Evolutionary conservation across 2,888 invertebrate genomes (phyloP), one percentile per base, ranked within the genome.

Genomic region (Abrostola triplasia): DNA sequence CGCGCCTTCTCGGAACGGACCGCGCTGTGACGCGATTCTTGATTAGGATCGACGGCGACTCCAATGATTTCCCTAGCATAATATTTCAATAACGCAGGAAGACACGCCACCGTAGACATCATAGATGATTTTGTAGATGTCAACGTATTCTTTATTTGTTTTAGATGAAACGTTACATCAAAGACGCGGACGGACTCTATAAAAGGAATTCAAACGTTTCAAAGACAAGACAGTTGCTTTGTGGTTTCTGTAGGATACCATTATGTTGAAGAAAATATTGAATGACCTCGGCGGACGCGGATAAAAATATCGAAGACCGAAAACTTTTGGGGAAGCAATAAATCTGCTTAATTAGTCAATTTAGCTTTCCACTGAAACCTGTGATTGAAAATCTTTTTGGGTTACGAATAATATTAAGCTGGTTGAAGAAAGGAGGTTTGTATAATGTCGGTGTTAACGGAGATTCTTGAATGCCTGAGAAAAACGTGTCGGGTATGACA

Each of bases 321-420:
- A 85, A 86, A 88, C 82, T 87, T 88, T 82, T 75, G 81, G 87
- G 92, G 93, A 93, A 92, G 89, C 86, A 82, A 90, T 94, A 93
- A 94, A 93, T 93, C 88, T 81, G 75, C 79, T 91, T 92, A 93
- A 93, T 93, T 93, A 91, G 91, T 91, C 89, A 88, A 92, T 91
- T 91, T 88, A 86, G 86, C 84, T 89, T 88, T 84, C 81, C 78
- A 87, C 78, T 88, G 86, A 89, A 89, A 91, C 88, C 83, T 90
- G 90, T 88, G 88, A 92, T 91, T 91, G 88, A 86, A 84, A 86
- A 88, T 86, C 80, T 78, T 84, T 83, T 77, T 77, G 48, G 75
- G 75, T 73, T 56, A 70, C 73, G 80, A 87, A 87, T 86, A 85
- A 87, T 77, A 88, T 89, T 88, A 84, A 79, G 73, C 74, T 47